Evolutionary conservation across 2,888 invertebrate genomes (phyloP), one percentile per base, ranked within the genome.

Genomic region (Arctia plantaginis): DNA sequence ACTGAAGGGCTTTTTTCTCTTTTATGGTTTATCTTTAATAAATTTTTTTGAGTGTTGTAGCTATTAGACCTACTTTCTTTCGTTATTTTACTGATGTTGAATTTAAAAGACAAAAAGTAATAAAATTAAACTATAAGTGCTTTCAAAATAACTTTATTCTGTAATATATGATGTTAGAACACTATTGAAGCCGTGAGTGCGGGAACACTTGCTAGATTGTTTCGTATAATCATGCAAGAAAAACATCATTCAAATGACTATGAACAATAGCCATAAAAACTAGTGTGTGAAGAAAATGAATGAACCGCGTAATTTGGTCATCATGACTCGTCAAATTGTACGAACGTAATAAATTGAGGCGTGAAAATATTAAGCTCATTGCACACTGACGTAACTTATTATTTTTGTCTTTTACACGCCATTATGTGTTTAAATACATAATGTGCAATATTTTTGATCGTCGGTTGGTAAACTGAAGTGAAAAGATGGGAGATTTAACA

Each of bases 251-350:
- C 27, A 55, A 4, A 47, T n/a, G 39, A 23, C 0, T 41, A 30
- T 44, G 13, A 67, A 39, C 59, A 68, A 76, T 35, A 62, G 39
- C 65, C 65, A 67, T 39, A 75, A 62, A 73, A 75, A 71, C 30
- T 44, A 74, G 66, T 59, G 72, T 72, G 47, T 51, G 64, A 69
- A 67, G 39, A 66, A 75, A 82, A 85, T 82, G 76, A 85, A 85
- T 80, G 77, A 79, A 76, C 62, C 30, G 41, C 35, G 44, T 75
- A 77, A 80, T 79, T 74, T 73, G 75, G 83, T 73, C 77, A 71
- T 78, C 73, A 79, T 78, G 79, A 79, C 59, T 79, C 27, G 68
- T 55, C 75, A 68, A 59, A 47, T 64, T 69, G 35, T 72, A 71
- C 30, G 66, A 44, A 69, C 30, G 23, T 62, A 62, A 69, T 72